Evolutionary conservation across 1,140 invertebrate species (phyloP), one percentile per base, ranked within the genome.

Genomic region (Brachionus paranguensis): DNA sequence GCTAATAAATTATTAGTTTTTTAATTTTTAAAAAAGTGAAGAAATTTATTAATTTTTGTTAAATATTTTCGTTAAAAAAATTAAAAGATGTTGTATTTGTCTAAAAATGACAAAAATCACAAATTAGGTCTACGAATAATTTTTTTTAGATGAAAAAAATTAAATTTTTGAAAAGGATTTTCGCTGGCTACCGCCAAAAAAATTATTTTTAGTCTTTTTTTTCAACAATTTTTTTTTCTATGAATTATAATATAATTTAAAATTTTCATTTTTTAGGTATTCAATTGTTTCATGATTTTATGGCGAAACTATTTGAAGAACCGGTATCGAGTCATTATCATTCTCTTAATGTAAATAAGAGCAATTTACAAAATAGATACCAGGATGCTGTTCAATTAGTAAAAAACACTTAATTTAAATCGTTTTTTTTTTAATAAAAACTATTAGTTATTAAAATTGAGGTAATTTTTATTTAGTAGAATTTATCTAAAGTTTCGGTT

Each of bases 331-430:
- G 68, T 14, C 81, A 83, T 41, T 83, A 83, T 72, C 81, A 83
- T 72, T 83, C 81, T 11, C 29, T 83, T 37, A 68, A 68, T 53
- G 60, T 83, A 55, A 83, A 83, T 72, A 83, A 83, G 68, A 68
- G 14, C 24, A 68, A 83, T 37, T 55, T 83, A 70, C n/a, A 27
- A 20, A 43, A 27, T 50, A 64, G 81, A 70, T 83, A 83, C 27
- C 27, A 53, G 45, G 81, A 83, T 29, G 64, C 41, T 53, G 68
- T 70, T 41, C 60, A 81, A 47, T 14, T 64, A 24, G 33, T 60
- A 17, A 81, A 60, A 68, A 43, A 45, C 20, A 60, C 64, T 27
- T 74, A 24, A 74, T 45, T 68, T n/a, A n/a, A 68, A 53, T 14
- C 14, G 47, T 17, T 60, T 60, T 20, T 60, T 60, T 60, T 60